phyloP scores from a whole-genome alignment of 1,140 invertebrate species.

The Tigriopus japonicus region DNA sequence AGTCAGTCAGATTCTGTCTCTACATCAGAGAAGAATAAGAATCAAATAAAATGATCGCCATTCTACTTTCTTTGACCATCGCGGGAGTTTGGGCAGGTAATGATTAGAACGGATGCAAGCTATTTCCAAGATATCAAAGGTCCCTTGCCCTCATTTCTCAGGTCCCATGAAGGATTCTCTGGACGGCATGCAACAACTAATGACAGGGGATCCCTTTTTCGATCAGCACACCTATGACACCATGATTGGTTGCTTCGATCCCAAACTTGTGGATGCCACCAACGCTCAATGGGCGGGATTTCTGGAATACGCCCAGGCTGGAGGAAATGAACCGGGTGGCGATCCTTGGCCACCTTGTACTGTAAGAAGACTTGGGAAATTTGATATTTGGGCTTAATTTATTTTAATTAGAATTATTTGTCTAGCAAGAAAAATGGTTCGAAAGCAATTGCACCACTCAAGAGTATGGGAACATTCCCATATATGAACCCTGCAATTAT shows the following conservation, averaged over 20 bases:
- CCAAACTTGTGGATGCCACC: neutral
- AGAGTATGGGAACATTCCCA: neutral
- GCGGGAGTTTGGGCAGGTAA: too few relatives aligned
- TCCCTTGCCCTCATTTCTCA: too few relatives aligned
- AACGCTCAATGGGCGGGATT: constrained; percentile 7
- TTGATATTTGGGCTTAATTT: too few relatives aligned
- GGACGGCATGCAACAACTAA: constrained; percentile 11
- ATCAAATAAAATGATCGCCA: too few relatives aligned
- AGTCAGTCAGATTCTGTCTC: too few relatives aligned
- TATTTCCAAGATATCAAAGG: too few relatives aligned
- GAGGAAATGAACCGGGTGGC: neutral
- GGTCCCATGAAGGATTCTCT: neutral
- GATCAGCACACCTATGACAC: constrained; percentile 4
- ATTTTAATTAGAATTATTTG: too few relatives aligned
- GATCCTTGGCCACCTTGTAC: constrained; percentile 6
- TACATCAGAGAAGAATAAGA: too few relatives aligned
- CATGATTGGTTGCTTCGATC: constrained; percentile 6
- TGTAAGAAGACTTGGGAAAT: too few relatives aligned
- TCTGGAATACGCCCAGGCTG: constrained; percentile 4
- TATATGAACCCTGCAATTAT: constrained; percentile 7
- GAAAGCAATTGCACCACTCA: constrained; percentile 3
- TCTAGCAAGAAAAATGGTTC: constrained; percentile 4
- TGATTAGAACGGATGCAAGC: too few relatives aligned
- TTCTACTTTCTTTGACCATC: too few relatives aligned
- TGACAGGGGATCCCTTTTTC: constrained; percentile 4